Conservation (phyloP, 1,140 invertebrate genomes). For the Trissolcus basalis region DNA sequence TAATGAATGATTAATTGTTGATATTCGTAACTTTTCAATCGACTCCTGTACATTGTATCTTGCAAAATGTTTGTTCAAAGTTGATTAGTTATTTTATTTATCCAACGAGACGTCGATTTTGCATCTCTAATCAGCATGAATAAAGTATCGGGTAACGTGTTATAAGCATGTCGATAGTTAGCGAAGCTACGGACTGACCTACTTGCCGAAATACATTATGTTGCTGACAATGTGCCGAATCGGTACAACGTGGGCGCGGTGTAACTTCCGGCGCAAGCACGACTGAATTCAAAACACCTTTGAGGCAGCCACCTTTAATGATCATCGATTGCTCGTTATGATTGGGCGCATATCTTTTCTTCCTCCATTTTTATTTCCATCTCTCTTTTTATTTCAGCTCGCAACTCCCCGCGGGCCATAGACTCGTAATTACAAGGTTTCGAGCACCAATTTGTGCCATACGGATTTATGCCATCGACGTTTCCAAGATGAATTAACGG, state of each 20-base stretch:
- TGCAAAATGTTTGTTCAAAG: neutral
- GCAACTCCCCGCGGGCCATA: conserved; percentile 19
- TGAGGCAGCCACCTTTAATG: conserved; percentile 13
- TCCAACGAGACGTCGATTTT: conserved; percentile 15
- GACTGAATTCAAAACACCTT: conserved; percentile 15
- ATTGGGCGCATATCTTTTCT: neutral
- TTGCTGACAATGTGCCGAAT: conserved; percentile 40
- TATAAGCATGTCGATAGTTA: conserved; percentile 17
- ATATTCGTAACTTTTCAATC: neutral
- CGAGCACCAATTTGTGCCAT: conserved; percentile 13
- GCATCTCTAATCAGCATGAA: conserved; percentile 34
- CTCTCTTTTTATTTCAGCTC: neutral
- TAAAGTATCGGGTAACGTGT: conserved; percentile 40
- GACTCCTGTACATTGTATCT: neutral
- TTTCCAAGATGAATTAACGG: conserved; percentile 35
- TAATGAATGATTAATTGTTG: too few relatives aligned
- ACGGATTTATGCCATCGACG: conserved; percentile 48
- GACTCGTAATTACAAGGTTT: conserved; percentile 53
- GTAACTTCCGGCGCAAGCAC: conserved; percentile 52
- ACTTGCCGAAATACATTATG: conserved; percentile 52
- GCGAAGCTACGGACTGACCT: conserved; percentile 42
- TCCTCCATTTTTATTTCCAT: too few relatives aligned
- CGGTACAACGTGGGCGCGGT: conserved; percentile 45
- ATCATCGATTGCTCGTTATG: conserved; percentile 18
- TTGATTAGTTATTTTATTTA: conserved; percentile 10